Base-by-base conservation (phyloP, 2,113 vertebrate genomes). In the Copsychus sechellarum region DNA sequence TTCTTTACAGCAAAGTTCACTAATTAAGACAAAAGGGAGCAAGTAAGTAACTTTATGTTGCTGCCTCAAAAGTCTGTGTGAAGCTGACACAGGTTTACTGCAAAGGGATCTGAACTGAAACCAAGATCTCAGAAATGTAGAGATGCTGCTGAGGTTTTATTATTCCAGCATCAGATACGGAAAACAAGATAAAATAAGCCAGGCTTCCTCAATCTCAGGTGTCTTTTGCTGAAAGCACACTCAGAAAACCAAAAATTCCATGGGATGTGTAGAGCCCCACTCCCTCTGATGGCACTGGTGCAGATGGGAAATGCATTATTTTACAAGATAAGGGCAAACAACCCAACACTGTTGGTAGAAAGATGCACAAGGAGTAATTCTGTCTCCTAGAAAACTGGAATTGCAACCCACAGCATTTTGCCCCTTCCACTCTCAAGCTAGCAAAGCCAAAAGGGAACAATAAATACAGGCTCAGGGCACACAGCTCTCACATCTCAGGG, bases 1-100 rank as follows among this genome's bases (percentile, higher is more conserved):
- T 60, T 88, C 90, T 93, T 96, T 79, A 87, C 72, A 88, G 47
- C 57, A 23, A 85, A 76, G 65, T 36, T 60, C 2, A 14, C 89
- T 84, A 91, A 95, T 92, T 86, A 84, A 94, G 88, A 93, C 51
- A 60, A 95, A 97, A 95, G 54, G n/a, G 61, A 95, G 38, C 86
- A 62, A 85, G 74, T 47, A 42, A 80, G 40, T 8, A 70, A 85
- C 65, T 86, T 61, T 18, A 6, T 20, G 51, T 61, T 62, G 87
- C 76, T 72, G 72, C 29, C 82, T 60, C 61, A 2, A 40, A 57
- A 50, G 43, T 45, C 33, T 57, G 79, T 5, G 73, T 73, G 78
- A 95, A 50, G 88, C 33, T 17, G 48, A 74, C 47, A 15, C 0
- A 85, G 87, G 92, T 72, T 92, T 53, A 89, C 34, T n/a, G 36